Base-by-base conservation (phyloP, 2,888 invertebrate genomes). In the Tuta absoluta region DNA sequence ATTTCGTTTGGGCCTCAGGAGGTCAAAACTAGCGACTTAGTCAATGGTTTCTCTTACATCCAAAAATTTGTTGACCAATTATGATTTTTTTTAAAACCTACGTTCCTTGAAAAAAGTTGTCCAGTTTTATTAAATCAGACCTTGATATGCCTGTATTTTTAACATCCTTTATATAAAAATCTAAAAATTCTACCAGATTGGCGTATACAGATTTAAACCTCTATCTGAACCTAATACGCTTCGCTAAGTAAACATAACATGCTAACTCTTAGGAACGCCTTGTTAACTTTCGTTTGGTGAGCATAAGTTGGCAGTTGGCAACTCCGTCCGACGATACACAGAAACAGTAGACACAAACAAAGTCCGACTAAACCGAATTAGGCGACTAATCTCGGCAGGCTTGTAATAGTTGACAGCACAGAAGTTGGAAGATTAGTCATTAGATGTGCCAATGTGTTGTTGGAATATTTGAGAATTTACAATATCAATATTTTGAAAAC, bases 361-460 rank as follows among this genome's bases (percentile, higher is more conserved):
- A 65, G 37, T 51, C 23, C n/a, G 45, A 33, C 58, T 37, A 59
- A 65, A 65, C 63, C 59, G 65, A 65, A 65, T 65, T 65, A 65
- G 59, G 62, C 38, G 51, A 51, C 63, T 65, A 63, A 65, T 65
- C 65, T 59, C 56, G 37, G 23, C 49, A 19, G 24, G 60, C 56
- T 56, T 56, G 56, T 56, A 56, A 56, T 56, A 56, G 51, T 51
- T 19, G 56, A 33, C 1, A 2, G 56, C 56, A 33, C 33, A 56
- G 56, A 56, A 17, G 24, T 23, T 56, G 33, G 17, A 12, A 33
- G 10, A n/a, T 10, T 17, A n/a, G 56, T 33, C 8, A 33, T n/a
- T 33, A 33, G 56, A 56, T 1, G 10, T 56, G 28, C 0, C 56
- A 24, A 19, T 10, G 10, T 10, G 24, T 21, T 23, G 12, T 17